Percentiles rank a stretch among this genome's conserved stretches.
phyloP scores from a whole-genome alignment of 2,113 vertebrate species.

The Chaenogobius annularis region DNA sequence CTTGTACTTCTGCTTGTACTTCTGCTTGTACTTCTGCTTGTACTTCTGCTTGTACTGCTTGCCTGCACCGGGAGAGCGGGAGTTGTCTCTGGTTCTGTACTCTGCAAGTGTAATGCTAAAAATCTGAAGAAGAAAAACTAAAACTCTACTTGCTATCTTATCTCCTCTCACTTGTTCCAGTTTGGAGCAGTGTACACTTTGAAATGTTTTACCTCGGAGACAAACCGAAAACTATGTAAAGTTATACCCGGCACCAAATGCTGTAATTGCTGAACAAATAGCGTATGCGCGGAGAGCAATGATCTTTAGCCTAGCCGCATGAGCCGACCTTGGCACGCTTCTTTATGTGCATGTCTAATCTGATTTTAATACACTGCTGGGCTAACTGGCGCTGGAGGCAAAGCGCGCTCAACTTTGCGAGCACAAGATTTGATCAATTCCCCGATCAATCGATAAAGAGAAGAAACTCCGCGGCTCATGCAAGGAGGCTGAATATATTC shows the following conservation, averaged over 20 bases:
- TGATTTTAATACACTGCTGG: conserved; percentile 58
- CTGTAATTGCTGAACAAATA: neutral
- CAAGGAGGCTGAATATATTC: conserved; percentile 43
- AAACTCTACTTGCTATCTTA: conserved; percentile 1
- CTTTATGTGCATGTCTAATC: conserved; percentile 36
- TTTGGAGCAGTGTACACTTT: conserved; percentile 1
- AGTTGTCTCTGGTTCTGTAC: conserved; percentile 4
- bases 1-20: too few species aligned
- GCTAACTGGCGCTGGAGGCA: conserved; percentile 57
- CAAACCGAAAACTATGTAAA: neutral
- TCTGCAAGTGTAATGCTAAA: neutral
- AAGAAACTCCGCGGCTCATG: conserved; percentile 29
- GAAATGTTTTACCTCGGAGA: conserved; percentile 9
- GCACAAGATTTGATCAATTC: conserved; percentile 63
- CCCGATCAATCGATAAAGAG: conserved; percentile 43
- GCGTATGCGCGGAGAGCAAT: neutral
- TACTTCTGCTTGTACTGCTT: too few species aligned
- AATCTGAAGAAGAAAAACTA: conserved; percentile 2
- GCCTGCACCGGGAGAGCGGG: too few species aligned
- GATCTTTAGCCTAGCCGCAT: conserved; percentile 5
- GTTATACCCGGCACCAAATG: neutral
- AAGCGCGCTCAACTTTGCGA: conserved; percentile 32
- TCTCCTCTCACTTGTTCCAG: conserved; percentile 4
- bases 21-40: too few species aligned
- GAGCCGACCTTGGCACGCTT: conserved; percentile 20